These are phyloP conservation scores for Ormia ochracea DNA, from an alignment of 2,888 invertebrate genomes.

Conservation along the genomic window DNA sequence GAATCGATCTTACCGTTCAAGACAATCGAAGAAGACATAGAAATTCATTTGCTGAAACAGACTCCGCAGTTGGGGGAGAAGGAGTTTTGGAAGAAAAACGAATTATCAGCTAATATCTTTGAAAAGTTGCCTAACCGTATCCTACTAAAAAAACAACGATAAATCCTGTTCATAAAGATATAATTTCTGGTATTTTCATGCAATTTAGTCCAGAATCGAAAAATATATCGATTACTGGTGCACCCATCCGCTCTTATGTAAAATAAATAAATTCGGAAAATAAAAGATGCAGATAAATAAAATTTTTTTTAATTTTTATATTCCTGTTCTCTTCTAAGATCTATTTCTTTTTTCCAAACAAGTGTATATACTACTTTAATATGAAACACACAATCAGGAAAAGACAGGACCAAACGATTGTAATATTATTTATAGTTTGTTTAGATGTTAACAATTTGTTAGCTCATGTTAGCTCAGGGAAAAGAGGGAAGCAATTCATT, in stretches of 20 bases:
- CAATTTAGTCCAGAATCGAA: too few species aligned
- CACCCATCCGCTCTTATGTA: neutral
- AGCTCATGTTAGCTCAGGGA: slow-evolving; percentile 16
- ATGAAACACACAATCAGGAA: neutral
- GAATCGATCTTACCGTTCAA: too few species aligned
- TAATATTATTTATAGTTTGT: neutral
- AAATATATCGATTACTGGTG: too few species aligned
- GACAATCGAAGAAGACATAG: too few species aligned
- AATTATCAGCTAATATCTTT: too few species aligned
- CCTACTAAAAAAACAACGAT: too few species aligned
- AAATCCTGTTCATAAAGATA: too few species aligned
- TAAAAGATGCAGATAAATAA: neutral
- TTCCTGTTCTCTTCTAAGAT: neutral
- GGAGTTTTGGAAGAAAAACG: too few species aligned
- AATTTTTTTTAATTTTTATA: neutral
- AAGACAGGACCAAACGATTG: neutral
- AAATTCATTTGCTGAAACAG: too few species aligned
- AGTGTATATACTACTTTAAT: neutral
- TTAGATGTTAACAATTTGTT: slow-evolving; percentile 49
- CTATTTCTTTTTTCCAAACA: neutral
- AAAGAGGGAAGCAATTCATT: slow-evolving; percentile 49
- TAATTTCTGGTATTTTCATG: too few species aligned
- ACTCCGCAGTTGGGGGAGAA: too few species aligned
- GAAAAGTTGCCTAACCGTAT: too few species aligned
- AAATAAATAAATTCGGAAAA: neutral